These are phyloP conservation scores for Nephrotoma guestfalica DNA, from an alignment of 2,888 invertebrate genomes.

Conservation along the genomic window DNA sequence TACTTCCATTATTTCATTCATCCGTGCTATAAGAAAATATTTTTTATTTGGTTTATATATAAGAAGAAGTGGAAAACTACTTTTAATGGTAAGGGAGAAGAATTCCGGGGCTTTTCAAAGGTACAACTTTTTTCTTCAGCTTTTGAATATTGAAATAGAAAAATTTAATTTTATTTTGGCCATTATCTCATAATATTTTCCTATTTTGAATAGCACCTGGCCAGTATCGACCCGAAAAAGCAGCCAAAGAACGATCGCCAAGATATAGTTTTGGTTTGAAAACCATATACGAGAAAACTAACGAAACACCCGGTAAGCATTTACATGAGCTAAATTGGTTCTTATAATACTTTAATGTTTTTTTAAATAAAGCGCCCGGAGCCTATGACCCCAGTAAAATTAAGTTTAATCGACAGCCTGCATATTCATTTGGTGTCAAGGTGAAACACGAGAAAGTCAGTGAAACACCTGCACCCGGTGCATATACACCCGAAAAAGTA, in stretches of 20 bases:
- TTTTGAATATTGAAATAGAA: neutral
- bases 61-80: neutral
- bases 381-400: constrained; percentile 40
- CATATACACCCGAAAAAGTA: constrained; percentile 45
- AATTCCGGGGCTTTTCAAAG: neutral
- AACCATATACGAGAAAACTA: constrained; percentile 36
- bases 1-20: constrained; percentile 1
- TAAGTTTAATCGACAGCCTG: constrained; percentile 34
- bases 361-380: constrained; percentile 29
- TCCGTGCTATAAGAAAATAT: neutral
- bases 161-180: constrained; percentile 5
- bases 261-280: constrained; percentile 47
- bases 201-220: constrained; percentile 35
- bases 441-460: constrained; percentile 41
- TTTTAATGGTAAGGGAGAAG: neutral
- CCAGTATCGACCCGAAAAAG: constrained; percentile 45
- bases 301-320: constrained; percentile 37
- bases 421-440: constrained; percentile 46
- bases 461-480: constrained; percentile 46
- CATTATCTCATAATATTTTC: constrained; percentile 10
- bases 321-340: neutral
- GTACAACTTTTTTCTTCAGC: neutral
- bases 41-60: neutral
- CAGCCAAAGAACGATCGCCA: constrained; percentile 40
- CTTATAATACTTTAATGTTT: neutral